Base-by-base conservation (phyloP, 1,140 invertebrate genomes). In the Rhyacophila brunnea region DNA sequence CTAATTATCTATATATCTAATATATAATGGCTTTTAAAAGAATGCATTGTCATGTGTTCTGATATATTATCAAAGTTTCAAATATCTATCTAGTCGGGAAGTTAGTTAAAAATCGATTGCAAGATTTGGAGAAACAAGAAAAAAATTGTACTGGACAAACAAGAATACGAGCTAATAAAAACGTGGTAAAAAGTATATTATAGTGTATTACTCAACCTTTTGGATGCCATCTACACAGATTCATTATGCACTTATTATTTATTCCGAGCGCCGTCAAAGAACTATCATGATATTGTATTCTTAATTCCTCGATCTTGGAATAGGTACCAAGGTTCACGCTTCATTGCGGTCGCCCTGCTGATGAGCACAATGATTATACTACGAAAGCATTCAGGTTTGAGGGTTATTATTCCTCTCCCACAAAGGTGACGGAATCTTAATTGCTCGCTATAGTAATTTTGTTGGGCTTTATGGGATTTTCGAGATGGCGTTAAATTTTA, bases 401-500 rank as follows among this genome's bases (percentile, higher is more conserved):
- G 56, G 56, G 53, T 52, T 52, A 52, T 59, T 46, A 59, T 59
- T 32, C 36, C 28, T 13, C 9, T 3, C 23, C 23, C 23, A 28
- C 23, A 34, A 47, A 49, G 38, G 50, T 54, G 49, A 40, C 50
- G 55, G 60, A 36, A 51, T 62, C 60, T 62, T 62, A 62, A 62
- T 62, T 62, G 60, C 49, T 13, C 20, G 6, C 38, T 28, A 17
- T 45, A 51, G 49, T 56, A 47, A 54, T 54, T 45, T 45, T 14
- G 42, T 38, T 23, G 15, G 17, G 49, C 60, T 43, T 49, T 58
- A 58, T 62, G 60, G 55, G 60, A 53, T 42, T 54, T 62, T 58
- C 55, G 43, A 38, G 50, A 42, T 47, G 60, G 60, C 60, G 56
- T 62, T 51, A 62, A 62, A 62, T 57, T 62, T 62, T 62, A 62